These are phyloP conservation scores for Thunnus maccoyii DNA, from an alignment of 2,113 vertebrate species.

Conservation along the genomic window DNA sequence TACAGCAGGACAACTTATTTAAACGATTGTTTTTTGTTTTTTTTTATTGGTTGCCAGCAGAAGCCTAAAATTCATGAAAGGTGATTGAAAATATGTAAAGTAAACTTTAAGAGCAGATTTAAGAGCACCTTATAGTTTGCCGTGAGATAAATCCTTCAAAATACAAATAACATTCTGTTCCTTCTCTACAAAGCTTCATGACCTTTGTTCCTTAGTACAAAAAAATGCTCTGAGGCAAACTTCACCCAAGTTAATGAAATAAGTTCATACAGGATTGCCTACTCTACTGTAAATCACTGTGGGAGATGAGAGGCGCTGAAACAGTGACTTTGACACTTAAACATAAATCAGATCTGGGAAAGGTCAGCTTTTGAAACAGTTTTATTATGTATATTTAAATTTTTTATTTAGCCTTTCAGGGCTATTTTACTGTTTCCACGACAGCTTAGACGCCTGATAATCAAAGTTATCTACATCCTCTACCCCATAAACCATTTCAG, in stretches of 20 bases:
- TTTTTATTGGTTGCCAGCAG: background rate
- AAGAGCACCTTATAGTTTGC: constrained; percentile 54
- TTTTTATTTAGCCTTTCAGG: constrained; percentile 32
- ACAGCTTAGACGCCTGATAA: constrained; percentile 8
- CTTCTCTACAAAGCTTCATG: constrained; percentile 54
- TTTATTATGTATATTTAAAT: constrained; percentile 29
- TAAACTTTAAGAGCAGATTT: constrained; percentile 11
- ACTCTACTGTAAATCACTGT: constrained; percentile 64
- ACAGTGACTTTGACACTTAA: constrained; percentile 59
- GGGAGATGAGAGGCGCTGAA: constrained; percentile 53
- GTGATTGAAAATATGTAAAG: constrained; percentile 2
- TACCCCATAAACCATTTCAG: constrained; percentile 42
- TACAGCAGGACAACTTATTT: background rate
- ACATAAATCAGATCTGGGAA: constrained; percentile 58
- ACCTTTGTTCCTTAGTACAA: constrained; percentile 59
- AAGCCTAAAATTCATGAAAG: background rate
- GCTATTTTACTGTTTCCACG: constrained; percentile 13
- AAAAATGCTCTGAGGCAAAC: constrained; percentile 65
- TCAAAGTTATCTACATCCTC: constrained; percentile 16
- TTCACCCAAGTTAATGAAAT: constrained; percentile 69
- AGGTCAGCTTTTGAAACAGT: constrained; percentile 42
- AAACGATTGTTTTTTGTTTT: background rate
- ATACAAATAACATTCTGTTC: constrained; percentile 59
- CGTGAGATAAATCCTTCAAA: constrained; percentile 35
- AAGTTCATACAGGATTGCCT: constrained; percentile 61